These are phyloP conservation scores for Psittacula echo DNA, from an alignment of 2,797 vertebrate genomes.

Conservation along the genomic window DNA sequence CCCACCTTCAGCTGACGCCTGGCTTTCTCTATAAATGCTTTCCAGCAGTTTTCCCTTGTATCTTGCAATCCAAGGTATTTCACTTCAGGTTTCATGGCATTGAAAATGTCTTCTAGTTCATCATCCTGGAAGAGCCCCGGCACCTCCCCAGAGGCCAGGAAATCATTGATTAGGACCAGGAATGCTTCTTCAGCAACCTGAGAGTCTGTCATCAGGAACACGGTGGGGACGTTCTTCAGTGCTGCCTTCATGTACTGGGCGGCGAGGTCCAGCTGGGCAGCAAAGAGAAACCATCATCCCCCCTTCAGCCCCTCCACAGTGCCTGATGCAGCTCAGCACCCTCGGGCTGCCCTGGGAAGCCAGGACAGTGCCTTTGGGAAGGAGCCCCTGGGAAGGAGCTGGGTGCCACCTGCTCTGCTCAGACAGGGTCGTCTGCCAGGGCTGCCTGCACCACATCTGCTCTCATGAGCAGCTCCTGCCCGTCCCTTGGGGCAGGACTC, in stretches of 20 bases:
- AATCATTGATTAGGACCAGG: constrained; percentile 82
- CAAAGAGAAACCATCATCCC: background rate
- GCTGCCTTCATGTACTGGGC: constrained; percentile 78
- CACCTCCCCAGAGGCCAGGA: constrained; percentile 80
- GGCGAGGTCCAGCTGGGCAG: constrained; percentile 75
- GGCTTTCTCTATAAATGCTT: constrained; percentile 80
- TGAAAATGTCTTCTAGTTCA: constrained; percentile 77
- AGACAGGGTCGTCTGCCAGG: background rate
- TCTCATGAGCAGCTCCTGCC: background rate
- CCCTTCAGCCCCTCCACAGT: background rate
- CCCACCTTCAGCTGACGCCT: constrained; percentile 79
- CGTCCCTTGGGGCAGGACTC: background rate
- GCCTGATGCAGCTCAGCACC: background rate
- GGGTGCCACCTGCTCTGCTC: background rate
- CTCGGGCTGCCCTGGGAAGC: accelerated
- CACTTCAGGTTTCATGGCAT: constrained; percentile 77
- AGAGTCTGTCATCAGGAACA: constrained; percentile 84
- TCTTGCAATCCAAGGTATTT: constrained; percentile 74
- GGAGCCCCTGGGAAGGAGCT: background rate
- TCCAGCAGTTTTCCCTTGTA: constrained; percentile 80
- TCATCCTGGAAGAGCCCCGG: constrained; percentile 78
- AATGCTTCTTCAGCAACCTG: constrained; percentile 83
- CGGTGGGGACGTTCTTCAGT: constrained; percentile 76
- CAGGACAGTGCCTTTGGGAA: background rate
- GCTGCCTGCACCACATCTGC: background rate